Evolutionary conservation across 2,797 vertebrate species (phyloP), one percentile per base, ranked within the genome.

Genomic region (Rousettus madagascariensis): DNA sequence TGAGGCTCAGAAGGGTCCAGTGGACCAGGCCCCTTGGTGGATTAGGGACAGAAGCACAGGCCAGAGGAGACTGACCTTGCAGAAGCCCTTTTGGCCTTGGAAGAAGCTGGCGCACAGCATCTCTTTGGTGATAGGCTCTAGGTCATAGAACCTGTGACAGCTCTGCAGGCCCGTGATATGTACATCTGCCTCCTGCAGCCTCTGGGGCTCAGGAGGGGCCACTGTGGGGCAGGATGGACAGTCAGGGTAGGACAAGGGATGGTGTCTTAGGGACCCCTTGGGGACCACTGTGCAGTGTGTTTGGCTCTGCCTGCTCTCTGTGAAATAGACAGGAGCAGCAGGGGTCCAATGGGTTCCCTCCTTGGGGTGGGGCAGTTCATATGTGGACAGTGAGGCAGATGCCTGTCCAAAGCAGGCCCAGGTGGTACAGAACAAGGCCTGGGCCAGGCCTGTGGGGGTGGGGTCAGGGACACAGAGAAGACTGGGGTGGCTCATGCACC

Each of bases 301-400:
- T 17, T 0, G 0, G 2, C 68, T 0, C 0, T 1, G 55, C 68
- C n/a, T 20, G 71, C 46, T 22, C 26, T 63, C 43, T 0, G 26
- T 17, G n/a, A 49, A 26, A 12, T 1, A 12, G 61, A 12, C 30
- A 20, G 22, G 41, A 33, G 41, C 36, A 15, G 84, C 12, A 2
- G 12, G 55, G 22, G 55, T 10, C 66, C 15, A 24, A 8, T 8
- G 6, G 16, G 49, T 0, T 3, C 26, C 49, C 46, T 65, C 26
- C 72, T 24, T 6, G 3, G 2, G 80, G 22, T 5, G 0, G 24
- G 6, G 59, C 24, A 71, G 30, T 43, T 43, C 55, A 38, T 30
- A 11, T 5, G 19, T 9, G 19, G 19, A 1, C 0, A 1, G 79
- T 33, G 68, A 46, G n/a, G 30, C 4, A 11, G 55, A 26, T 26